Evolutionary conservation across 2,888 invertebrate genomes (phyloP).

Genomic region (Spilosoma lubricipeda): DNA sequence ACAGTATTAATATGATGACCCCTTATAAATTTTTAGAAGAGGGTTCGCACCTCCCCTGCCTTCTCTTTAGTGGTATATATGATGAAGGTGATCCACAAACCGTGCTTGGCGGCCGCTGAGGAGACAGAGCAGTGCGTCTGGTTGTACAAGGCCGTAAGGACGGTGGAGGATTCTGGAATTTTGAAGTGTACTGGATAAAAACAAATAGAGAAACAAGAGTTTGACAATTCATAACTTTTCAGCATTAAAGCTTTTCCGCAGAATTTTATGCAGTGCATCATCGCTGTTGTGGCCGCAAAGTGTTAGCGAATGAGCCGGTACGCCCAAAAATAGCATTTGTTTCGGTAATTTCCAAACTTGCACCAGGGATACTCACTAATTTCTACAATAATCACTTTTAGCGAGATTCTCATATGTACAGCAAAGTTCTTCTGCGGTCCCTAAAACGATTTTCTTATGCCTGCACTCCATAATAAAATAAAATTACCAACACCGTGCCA

Average conservation of each 20-base stretch:
- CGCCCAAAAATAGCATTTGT: not conserved
- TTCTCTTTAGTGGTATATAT: constrained; percentile 4
- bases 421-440: not conserved
- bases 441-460: not conserved
- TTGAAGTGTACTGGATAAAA: constrained; percentile 2
- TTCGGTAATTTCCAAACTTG: not conserved
- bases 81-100: constrained; percentile 5
- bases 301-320: not conserved
- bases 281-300: not conserved
- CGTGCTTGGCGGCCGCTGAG: constrained; percentile 5
- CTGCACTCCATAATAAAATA: not conserved
- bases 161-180: constrained; percentile 5
- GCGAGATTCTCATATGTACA: not conserved
- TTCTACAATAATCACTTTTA: not conserved
- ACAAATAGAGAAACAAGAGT: not conserved
- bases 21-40: not conserved
- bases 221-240: not conserved
- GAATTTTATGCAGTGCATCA: not conserved
- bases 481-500: constrained; percentile 24
- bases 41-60: not conserved
- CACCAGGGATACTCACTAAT: not conserved
- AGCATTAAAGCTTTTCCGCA: not conserved
- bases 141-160: not conserved
- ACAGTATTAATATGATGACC: not conserved
- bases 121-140: constrained; percentile 1